These are phyloP conservation scores for Catostylus mosaicus DNA, from an alignment of 30 jellyfish, hydroid and myxozoan species.

Conservation along the genomic window DNA sequence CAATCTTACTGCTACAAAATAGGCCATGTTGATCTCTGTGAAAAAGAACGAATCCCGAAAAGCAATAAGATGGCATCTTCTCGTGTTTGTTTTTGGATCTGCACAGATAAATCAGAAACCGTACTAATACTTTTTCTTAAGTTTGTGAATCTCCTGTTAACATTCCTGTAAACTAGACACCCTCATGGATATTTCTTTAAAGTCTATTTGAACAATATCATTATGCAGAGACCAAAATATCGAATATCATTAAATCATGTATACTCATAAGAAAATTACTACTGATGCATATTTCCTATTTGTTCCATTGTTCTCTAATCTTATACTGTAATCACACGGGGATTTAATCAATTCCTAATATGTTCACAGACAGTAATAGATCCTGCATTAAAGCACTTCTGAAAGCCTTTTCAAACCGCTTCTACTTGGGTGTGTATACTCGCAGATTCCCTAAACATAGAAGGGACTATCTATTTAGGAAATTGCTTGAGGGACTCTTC, in stretches of 20 bases:
- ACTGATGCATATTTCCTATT: background rate
- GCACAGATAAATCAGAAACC: constrained; percentile 2
- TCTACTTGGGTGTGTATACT: too few relatives aligned
- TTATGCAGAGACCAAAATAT: constrained; percentile 22
- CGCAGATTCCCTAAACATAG: too few relatives aligned
- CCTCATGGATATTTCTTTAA: background rate
- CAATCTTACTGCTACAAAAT: too few relatives aligned
- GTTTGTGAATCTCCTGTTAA: background rate
- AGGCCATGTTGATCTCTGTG: too few relatives aligned
- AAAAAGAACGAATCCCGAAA: background rate
- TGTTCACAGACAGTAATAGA: too few relatives aligned
- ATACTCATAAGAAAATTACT: background rate
- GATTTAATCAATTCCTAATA: too few relatives aligned
- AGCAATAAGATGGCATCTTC: background rate
- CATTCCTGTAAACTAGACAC: background rate
- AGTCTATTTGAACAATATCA: constrained; percentile 1
- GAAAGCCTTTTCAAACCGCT: too few relatives aligned
- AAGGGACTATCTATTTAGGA: too few relatives aligned
- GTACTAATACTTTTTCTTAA: background rate
- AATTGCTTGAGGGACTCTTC: too few relatives aligned
- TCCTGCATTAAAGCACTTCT: too few relatives aligned
- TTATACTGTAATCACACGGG: too few relatives aligned
- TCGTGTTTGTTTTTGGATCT: constrained; percentile 1
- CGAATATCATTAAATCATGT: background rate
- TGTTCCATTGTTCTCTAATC: background rate